Conservation (phyloP, 2,888 invertebrate genomes). For the Drosophila eohydei region DNA sequence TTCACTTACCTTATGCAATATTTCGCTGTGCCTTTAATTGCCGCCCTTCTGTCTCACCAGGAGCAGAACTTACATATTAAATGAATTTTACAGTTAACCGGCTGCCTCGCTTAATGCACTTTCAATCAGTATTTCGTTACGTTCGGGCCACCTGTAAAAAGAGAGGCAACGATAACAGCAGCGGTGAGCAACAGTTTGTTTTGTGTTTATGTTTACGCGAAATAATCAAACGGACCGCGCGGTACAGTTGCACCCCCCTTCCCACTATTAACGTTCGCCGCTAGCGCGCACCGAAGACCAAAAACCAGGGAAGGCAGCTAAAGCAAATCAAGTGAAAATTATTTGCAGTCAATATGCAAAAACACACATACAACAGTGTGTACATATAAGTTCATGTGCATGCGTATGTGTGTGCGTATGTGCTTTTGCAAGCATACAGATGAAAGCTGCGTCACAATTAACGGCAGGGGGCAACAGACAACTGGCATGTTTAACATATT, state of each 20-base stretch:
- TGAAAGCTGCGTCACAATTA: slow-evolving; percentile 54
- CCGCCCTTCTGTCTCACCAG: slow-evolving; percentile 42
- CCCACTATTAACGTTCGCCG: slow-evolving; percentile 36
- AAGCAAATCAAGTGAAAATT: slow-evolving; percentile 75
- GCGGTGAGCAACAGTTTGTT: slow-evolving; percentile 73
- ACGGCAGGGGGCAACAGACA: slow-evolving; percentile 18
- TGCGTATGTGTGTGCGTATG: slow-evolving; percentile 3
- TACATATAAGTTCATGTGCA: neutral
- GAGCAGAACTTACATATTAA: slow-evolving; percentile 41
- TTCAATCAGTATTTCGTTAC: slow-evolving; percentile 54
- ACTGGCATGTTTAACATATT: slow-evolving; percentile 42
- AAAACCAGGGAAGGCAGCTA: slow-evolving; percentile 25
- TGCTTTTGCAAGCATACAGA: slow-evolving; percentile 22
- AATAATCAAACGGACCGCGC: slow-evolving; percentile 75
- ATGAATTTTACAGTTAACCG: slow-evolving; percentile 46
- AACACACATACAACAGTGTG: slow-evolving; percentile 3
- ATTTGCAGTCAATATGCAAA: slow-evolving; percentile 77
- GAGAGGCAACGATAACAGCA: slow-evolving; percentile 59
- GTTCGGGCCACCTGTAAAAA: slow-evolving; percentile 64
- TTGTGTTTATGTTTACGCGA: slow-evolving; percentile 78
- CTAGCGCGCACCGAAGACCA: slow-evolving; percentile 11
- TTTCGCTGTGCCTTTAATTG: slow-evolving; percentile 9
- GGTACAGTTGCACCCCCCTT: slow-evolving; percentile 68
- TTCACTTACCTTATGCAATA: slow-evolving; percentile 44
- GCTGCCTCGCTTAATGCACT: slow-evolving; percentile 41